A percentile compares a stretch with the other conserved stretches of the same genome.
These are phyloP conservation scores for Mallotus villosus DNA, from an alignment of 2,797 vertebrate genomes.

Conservation along the genomic window DNA sequence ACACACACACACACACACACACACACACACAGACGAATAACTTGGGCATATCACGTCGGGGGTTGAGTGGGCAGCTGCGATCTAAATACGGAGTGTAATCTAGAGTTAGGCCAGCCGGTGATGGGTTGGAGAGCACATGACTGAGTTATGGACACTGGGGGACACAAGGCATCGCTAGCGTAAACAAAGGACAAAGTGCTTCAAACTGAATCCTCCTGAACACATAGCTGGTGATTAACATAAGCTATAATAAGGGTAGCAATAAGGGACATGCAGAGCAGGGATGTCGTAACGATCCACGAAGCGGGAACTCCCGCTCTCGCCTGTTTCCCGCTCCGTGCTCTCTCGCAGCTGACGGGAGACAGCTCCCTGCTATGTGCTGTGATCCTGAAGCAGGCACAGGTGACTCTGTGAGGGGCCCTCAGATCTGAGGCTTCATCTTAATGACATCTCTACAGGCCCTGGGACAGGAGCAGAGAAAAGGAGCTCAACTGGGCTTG, in stretches of 20 bases:
- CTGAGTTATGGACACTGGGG: slow-evolving; percentile 27
- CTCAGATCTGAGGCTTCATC: slow-evolving; percentile 54
- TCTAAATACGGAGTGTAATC: slow-evolving; percentile 51
- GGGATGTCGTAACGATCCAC: background rate
- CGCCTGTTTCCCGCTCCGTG: slow-evolving; percentile 26
- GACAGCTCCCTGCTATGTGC: slow-evolving; percentile 39
- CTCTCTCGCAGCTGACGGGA: slow-evolving; percentile 5
- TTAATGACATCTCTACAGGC: slow-evolving; percentile 63
- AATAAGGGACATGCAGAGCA: background rate
- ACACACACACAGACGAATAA: slow-evolving; percentile 16
- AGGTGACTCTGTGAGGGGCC: slow-evolving; percentile 34
- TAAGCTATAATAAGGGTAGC: background rate
- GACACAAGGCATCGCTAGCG: background rate
- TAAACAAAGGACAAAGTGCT: background rate
- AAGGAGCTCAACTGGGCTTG: background rate
- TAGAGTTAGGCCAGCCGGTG: slow-evolving; percentile 49
- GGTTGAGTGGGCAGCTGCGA: slow-evolving; percentile 55
- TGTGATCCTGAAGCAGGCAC: slow-evolving; percentile 6
- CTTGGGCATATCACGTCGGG: slow-evolving; percentile 48
- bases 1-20: slow-evolving; percentile 19
- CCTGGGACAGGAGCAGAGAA: slow-evolving; percentile 25
- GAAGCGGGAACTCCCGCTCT: background rate
- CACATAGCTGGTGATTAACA: background rate
- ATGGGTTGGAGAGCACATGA: slow-evolving; percentile 36
- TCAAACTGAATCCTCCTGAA: background rate